Conservation (phyloP, 1,140 invertebrate genomes). For the Tenebrio molitor region DNA sequence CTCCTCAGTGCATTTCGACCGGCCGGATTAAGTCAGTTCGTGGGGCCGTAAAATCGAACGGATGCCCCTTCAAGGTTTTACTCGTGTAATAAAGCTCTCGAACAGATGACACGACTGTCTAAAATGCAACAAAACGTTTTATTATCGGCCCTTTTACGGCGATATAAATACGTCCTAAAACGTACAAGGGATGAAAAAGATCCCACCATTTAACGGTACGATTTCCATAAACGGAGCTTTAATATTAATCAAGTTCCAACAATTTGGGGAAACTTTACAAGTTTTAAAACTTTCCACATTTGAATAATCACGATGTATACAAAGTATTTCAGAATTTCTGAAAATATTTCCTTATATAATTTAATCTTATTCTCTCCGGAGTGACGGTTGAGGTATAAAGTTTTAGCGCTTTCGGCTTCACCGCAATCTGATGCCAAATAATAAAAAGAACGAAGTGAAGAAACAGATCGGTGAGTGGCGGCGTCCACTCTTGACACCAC, state of each 20-base stretch:
- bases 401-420: slow-evolving; percentile 31
- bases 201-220: slow-evolving; percentile 5
- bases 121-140: slow-evolving; percentile 40
- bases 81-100: slow-evolving; percentile 15
- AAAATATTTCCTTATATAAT: slow-evolving; percentile 40
- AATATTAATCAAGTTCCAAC: slow-evolving; percentile 45
- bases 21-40: too few species aligned
- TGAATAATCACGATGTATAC: slow-evolving; percentile 46
- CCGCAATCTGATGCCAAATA: slow-evolving; percentile 16
- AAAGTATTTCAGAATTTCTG: slow-evolving; percentile 40
- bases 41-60: slow-evolving; percentile 7
- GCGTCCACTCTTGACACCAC: neutral
- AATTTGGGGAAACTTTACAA: slow-evolving; percentile 45
- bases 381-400: slow-evolving; percentile 19
- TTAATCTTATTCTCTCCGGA: slow-evolving; percentile 42
- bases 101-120: slow-evolving; percentile 35
- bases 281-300: slow-evolving; percentile 46
- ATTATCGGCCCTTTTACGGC: slow-evolving; percentile 22
- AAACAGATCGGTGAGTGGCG: slow-evolving; percentile 28
- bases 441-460: slow-evolving; percentile 2
- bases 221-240: slow-evolving; percentile 44
- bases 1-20: too few species aligned
- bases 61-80: neutral
- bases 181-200: neutral
- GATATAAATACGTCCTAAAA: slow-evolving; percentile 36